Evolutionary conservation across 2,113 vertebrate species (phyloP), one percentile per base, ranked within the genome.

Genomic region (Galbula dea): DNA sequence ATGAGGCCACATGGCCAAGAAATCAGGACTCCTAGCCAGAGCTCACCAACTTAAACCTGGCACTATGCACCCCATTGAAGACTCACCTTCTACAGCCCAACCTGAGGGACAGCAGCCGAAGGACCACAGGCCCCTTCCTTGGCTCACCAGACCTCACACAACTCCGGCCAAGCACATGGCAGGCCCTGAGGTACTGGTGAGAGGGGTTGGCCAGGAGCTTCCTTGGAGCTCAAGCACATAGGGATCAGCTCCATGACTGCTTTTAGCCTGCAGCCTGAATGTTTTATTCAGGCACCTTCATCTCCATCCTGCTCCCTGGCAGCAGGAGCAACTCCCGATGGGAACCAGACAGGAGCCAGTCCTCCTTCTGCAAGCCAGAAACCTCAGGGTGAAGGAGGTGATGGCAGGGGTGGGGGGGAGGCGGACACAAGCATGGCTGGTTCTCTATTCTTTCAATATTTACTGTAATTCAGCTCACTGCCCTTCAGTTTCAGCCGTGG

Each of bases 81-180:
- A 15, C 9, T 30, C 23, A 29, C 21, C 30, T 4, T 4, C 29
- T 5, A 6, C 30, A 62, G 63, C 29, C 49, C 5, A 1, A 49
- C n/a, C 45, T 4, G 1, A 62, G 46, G 72, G 26, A 45, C 46
- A 21, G 46, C 0, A 4, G 55, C 49, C 13, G 7, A 7, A 63
- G 39, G 48, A 30, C n/a, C 7, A 27, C 7, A 1, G 3, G 10
- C 29, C 21, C 46, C 27, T 18, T 34, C 52, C 65, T 6, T 3
- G 18, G 30, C 55, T 39, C 3, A 14, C 51, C 3, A 24, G 57
- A 41, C 24, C 59, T 32, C 2, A 0, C 46, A 30, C 1, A 3
- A 3, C 48, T 26, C 19, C 3, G 4, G 18, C 11, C 2, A 1
- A 75, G 51, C 7, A 3, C 6, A 0, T 8, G 15, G 61, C 61